Evolutionary conservation across 1,140 invertebrate species (phyloP).

Genomic region (Kradibia gibbosae): DNA sequence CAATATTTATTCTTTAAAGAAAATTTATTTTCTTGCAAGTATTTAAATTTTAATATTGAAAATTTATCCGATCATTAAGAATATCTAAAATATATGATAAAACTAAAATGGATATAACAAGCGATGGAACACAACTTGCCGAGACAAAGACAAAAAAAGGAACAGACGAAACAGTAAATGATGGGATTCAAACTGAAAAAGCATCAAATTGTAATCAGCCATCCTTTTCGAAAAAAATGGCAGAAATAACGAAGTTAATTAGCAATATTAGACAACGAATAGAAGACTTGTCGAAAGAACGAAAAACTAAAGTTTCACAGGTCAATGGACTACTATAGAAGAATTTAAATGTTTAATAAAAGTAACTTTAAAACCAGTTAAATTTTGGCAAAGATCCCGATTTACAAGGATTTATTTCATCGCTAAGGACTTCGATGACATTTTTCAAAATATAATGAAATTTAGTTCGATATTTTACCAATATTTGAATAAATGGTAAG

Average conservation of each 20-base stretch:
- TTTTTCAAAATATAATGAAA: slow-evolving; percentile 58
- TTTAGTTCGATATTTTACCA: slow-evolving; percentile 58
- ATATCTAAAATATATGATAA: background rate
- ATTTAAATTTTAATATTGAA: background rate
- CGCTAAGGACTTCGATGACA: slow-evolving; percentile 60
- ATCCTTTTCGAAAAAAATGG: slow-evolving; percentile 51
- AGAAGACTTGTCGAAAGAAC: slow-evolving; percentile 63
- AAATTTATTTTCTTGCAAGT: background rate
- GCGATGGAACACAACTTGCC: background rate
- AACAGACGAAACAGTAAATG: background rate
- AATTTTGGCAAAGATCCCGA: slow-evolving; percentile 58
- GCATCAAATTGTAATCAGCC: background rate
- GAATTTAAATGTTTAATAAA: slow-evolving; percentile 51
- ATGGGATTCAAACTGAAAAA: background rate
- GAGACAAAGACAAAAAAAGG: background rate
- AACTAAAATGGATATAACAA: background rate
- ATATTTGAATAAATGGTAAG: slow-evolving; percentile 59
- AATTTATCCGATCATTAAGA: background rate
- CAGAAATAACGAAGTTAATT: slow-evolving; percentile 55
- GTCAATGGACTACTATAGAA: slow-evolving; percentile 61
- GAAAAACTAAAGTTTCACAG: slow-evolving; percentile 59
- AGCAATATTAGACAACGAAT: slow-evolving; percentile 55
- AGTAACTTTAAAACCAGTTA: background rate
- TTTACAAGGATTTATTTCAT: slow-evolving; percentile 62
- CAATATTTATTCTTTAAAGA: background rate